These are phyloP conservation scores for Sinohyriopsis cumingii DNA, from an alignment of 2,888 invertebrate species.

Conservation along the genomic window DNA sequence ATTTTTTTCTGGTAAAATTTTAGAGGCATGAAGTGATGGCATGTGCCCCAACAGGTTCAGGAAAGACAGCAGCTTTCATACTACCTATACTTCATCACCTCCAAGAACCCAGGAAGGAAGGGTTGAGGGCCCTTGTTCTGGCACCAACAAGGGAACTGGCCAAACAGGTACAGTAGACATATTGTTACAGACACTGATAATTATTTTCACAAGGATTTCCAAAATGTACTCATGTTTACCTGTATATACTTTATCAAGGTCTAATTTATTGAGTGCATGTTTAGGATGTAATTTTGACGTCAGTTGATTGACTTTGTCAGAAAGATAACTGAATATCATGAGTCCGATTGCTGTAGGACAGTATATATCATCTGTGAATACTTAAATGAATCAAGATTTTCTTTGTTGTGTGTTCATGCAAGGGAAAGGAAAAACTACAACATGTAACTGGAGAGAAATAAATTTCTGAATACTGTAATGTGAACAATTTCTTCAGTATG, in stretches of 20 bases:
- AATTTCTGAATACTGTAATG: no score
- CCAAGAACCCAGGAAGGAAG: constrained; percentile 80
- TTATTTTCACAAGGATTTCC: neutral
- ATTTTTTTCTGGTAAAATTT: neutral
- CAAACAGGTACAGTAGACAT: constrained; percentile 80
- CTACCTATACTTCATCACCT: constrained; percentile 88
- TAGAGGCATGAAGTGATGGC: constrained; percentile 86
- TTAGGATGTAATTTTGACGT: neutral
- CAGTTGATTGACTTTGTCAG: no score
- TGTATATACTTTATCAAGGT: neutral
- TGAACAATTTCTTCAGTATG: no score
- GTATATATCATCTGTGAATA: no score
- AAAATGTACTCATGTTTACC: neutral
- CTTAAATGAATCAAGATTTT: no score
- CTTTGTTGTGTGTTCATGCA: no score
- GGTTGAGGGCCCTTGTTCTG: constrained; percentile 86
- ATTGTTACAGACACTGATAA: no score
- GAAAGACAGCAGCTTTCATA: constrained; percentile 96
- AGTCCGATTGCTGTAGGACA: no score
- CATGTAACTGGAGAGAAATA: no score
- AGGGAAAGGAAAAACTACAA: no score
- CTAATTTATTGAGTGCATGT: no score
- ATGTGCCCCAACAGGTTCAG: constrained; percentile 97
- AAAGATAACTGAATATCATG: no score
- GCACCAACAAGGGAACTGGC: constrained; percentile 96